phyloP scores from a whole-genome alignment of 1,140 invertebrate species.

The Halictus rubicundus region DNA sequence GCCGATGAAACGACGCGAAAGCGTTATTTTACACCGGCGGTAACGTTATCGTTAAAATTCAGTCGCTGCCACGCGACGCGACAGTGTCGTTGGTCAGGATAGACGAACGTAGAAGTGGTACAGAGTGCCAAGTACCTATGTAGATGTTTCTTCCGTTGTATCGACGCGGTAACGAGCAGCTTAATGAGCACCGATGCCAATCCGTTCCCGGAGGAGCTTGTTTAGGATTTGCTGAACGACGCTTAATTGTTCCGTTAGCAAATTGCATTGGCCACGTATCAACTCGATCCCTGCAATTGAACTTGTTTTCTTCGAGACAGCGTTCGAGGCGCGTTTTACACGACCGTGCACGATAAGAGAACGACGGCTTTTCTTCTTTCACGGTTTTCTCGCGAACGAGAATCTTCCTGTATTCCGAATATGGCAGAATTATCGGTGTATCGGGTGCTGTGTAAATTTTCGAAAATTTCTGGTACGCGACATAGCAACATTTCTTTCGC shows the following conservation, averaged over 20 bases:
- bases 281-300: slow-evolving; percentile 14
- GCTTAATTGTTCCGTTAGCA: slow-evolving; percentile 24
- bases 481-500: neutral
- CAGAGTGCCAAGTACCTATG: neutral
- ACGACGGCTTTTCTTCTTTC: too few species aligned
- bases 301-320: neutral
- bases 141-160: neutral
- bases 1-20: too few species aligned
- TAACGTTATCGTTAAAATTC: too few species aligned
- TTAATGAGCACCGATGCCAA: neutral
- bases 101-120: neutral
- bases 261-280: slow-evolving; percentile 34
- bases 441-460: too few species aligned
- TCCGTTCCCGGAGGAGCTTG: slow-evolving; percentile 1
- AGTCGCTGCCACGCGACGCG: too few species aligned
- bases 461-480: neutral
- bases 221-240: slow-evolving; percentile 18
- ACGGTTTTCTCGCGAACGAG: too few species aligned
- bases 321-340: neutral
- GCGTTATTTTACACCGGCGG: too few species aligned
- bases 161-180: neutral
- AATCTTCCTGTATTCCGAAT: too few species aligned
- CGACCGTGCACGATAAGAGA: too few species aligned
- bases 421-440: too few species aligned
- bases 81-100: too few species aligned